Percentiles rank a stretch among this genome's conserved stretches.
phyloP scores from a whole-genome alignment of 2,888 invertebrate species.

The Cinara cedri region DNA sequence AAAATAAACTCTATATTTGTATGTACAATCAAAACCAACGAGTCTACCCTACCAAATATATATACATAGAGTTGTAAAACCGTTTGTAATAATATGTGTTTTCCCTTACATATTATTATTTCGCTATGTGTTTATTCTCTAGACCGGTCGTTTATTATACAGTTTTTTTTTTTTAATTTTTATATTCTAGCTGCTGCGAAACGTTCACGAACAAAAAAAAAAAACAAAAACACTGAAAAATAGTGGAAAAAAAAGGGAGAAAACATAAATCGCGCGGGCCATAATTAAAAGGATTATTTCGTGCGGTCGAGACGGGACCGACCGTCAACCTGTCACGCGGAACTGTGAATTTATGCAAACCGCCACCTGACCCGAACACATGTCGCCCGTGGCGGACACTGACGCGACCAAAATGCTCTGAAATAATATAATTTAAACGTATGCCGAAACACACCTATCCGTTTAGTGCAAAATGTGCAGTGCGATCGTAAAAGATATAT shows the following conservation, averaged over 20 bases:
- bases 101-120: constrained; percentile 23
- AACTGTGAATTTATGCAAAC: constrained; percentile 50
- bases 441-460: no score
- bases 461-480: no score
- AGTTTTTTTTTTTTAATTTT: neutral
- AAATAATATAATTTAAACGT: neutral
- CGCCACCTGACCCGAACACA: constrained; percentile 45
- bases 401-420: constrained; percentile 9
- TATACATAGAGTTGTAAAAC: neutral
- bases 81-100: constrained; percentile 1
- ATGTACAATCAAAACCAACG: constrained; percentile 24
- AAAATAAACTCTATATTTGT: neutral
- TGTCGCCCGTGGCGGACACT: constrained; percentile 26
- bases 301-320: neutral
- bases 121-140: neutral
- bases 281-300: constrained; percentile 53
- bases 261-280: constrained; percentile 39
- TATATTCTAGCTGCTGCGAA: neutral
- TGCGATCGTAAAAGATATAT: no score
- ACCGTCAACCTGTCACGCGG: constrained; percentile 48
- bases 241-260: neutral
- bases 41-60: neutral
- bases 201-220: neutral
- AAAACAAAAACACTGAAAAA: neutral
- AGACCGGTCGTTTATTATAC: constrained; percentile 2